Conservation (phyloP, 1,140 invertebrate species). For the Drosophila sechellia region DNA sequence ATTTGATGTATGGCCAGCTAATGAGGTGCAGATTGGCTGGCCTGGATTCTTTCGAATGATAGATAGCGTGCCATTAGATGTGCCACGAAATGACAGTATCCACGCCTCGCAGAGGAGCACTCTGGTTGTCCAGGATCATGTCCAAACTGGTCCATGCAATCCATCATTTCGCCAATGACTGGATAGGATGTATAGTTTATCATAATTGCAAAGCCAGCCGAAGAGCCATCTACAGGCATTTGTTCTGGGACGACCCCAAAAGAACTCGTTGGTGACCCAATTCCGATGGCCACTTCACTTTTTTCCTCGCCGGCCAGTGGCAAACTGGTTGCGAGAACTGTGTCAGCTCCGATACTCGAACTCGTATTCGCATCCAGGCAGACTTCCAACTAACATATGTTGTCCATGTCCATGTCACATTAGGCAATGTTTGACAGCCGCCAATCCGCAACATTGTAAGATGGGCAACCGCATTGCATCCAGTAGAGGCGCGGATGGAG, state of each 20-base stretch:
- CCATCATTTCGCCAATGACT: conserved; percentile 50
- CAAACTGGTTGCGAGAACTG: conserved; percentile 63
- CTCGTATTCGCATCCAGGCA: conserved; percentile 6
- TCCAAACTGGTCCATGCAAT: conserved; percentile 57
- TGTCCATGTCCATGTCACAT: conserved; percentile 53
- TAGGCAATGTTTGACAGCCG: conserved; percentile 70
- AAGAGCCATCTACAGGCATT: conserved; percentile 47
- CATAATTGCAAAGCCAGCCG: conserved; percentile 60
- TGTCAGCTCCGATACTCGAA: conserved; percentile 34
- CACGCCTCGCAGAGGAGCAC: conserved; percentile 23
- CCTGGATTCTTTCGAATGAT: conserved; percentile 11
- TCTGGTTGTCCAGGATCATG: conserved; percentile 48
- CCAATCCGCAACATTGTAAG: conserved; percentile 43
- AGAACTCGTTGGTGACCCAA: conserved; percentile 68
- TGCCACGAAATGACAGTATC: conserved; percentile 15
- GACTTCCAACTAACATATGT: conserved; percentile 38
- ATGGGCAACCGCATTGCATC: conserved; percentile 68
- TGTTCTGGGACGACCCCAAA: conserved; percentile 40
- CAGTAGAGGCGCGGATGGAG: conserved; percentile 13
- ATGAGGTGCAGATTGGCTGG: conserved; percentile 18
- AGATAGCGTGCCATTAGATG: conserved; percentile 14
- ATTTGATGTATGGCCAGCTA: conserved; percentile 61
- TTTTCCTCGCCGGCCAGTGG: conserved; percentile 46
- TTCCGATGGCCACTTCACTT: conserved; percentile 64
- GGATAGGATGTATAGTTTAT: conserved; percentile 65